These are phyloP conservation scores for Shinisaurus crocodilurus DNA, from an alignment of 2,113 vertebrate genomes.

Conservation along the genomic window DNA sequence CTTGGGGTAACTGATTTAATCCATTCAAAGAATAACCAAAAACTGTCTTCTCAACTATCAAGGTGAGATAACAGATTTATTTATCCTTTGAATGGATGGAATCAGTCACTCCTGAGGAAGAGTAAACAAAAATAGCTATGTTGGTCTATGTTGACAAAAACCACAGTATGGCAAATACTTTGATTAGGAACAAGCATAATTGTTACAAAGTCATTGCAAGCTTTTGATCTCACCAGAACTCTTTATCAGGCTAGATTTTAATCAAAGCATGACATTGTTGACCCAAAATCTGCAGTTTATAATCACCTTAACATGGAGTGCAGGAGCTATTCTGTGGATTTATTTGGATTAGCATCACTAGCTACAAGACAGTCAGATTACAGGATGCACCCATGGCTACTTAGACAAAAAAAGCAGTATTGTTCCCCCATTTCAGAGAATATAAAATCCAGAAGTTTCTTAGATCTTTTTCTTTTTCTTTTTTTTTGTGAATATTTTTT, in stretches of 20 bases:
- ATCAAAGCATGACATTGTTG: not conserved
- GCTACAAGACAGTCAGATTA: not conserved
- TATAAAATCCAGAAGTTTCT: too few species aligned
- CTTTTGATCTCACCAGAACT: not conserved
- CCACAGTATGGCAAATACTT: not conserved
- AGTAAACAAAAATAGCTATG: not conserved
- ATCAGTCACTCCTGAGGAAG: not conserved
- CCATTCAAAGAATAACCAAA: not conserved
- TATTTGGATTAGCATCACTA: not conserved
- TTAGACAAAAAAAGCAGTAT: not conserved
- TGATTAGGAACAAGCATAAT: not conserved
- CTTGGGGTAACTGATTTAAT: not conserved
- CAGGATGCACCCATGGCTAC: not conserved
- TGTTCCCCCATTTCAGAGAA: not conserved
- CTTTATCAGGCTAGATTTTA: not conserved
- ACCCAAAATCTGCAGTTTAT: not conserved
- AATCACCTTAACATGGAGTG: not conserved
- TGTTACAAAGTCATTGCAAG: not conserved
- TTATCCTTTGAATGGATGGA: not conserved
- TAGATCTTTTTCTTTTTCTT: too few species aligned
- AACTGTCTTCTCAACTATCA: not conserved
- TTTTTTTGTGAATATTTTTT: too few species aligned
- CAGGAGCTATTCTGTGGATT: not conserved
- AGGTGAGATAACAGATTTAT: not conserved
- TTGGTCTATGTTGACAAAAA: not conserved